Percentiles rank a stretch among this genome's conserved stretches.
These are phyloP conservation scores for Alligator sinensis DNA, from an alignment of 2,113 vertebrate genomes.

Conservation along the genomic window DNA sequence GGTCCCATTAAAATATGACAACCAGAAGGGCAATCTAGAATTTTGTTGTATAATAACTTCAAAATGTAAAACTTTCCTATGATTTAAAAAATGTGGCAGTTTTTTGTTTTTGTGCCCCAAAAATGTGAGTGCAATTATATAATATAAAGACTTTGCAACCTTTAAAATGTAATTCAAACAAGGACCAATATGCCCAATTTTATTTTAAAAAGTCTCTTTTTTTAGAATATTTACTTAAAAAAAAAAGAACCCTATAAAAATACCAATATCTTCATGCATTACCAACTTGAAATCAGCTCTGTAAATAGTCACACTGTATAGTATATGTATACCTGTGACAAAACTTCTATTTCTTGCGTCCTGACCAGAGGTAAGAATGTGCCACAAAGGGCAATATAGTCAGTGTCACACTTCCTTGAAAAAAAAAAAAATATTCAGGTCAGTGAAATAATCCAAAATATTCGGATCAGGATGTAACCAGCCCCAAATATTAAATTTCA, in stretches of 20 bases:
- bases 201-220: background rate
- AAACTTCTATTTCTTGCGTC: background rate
- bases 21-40: background rate
- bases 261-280: background rate
- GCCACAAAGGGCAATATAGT: background rate
- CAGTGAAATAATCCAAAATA: background rate
- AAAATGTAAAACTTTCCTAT: background rate
- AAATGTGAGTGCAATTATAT: background rate
- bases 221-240: background rate
- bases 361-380: background rate
- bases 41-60: background rate
- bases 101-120: background rate
- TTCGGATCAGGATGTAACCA: background rate
- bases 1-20: fast-evolving
- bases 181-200: background rate
- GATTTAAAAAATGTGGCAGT: background rate
- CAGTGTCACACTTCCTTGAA: background rate
- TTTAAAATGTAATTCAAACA: background rate
- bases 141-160: background rate
- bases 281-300: background rate
- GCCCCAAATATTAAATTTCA: background rate
- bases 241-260: background rate
- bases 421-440: background rate
- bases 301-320: background rate
- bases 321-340: background rate